Evolutionary conservation across 2,888 invertebrate genomes (phyloP), one percentile per base, ranked within the genome.

Genomic region (Torymus aiolomorphi): DNA sequence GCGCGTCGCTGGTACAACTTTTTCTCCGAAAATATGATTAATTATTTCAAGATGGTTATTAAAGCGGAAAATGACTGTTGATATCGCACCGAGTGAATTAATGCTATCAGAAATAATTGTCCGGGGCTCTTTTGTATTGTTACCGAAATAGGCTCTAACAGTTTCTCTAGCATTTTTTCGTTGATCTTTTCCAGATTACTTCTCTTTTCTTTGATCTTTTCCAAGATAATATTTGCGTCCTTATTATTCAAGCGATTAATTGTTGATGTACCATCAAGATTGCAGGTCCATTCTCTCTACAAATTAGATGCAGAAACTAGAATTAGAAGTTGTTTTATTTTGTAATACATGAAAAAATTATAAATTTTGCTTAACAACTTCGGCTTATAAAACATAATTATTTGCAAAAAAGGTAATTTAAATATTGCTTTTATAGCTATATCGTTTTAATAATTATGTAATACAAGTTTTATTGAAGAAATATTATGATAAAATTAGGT

Each of bases 1-100:
- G 18, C 54, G 52, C 54, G 67, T 54, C 13, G 16, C 57, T 12
- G 67, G 67, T 67, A 67, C 2, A 51, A 67, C 13, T 54, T 52
- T 52, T 52, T 52, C 52, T 24, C 10, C 67, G n/a, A n/a, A 67
- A 14, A 54, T 54, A 16, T 0, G 13, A 52, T 67, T 67, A 2
- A 67, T 20, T 18, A 67, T 52, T 52, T 42, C 0, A 42, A 63
- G 11, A 0, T 42, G 42, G 8, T 42, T 42, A 42, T 63, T 42
- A 63, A 42, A 63, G 63, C 31, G 1, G 63, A 42, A 63, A 63
- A 63, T 2, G 63, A 63, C 2, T 20, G 4, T 63, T 63, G 18
- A 63, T 14, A 63, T 31, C 63, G 42, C 3, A 63, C 31, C 18
- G 63, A 31, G 11, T 63, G 42, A 31, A 42, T 63, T 14, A 63